Conservation (phyloP, 2,888 invertebrate species). For the Synanthedon myopaeformis region DNA sequence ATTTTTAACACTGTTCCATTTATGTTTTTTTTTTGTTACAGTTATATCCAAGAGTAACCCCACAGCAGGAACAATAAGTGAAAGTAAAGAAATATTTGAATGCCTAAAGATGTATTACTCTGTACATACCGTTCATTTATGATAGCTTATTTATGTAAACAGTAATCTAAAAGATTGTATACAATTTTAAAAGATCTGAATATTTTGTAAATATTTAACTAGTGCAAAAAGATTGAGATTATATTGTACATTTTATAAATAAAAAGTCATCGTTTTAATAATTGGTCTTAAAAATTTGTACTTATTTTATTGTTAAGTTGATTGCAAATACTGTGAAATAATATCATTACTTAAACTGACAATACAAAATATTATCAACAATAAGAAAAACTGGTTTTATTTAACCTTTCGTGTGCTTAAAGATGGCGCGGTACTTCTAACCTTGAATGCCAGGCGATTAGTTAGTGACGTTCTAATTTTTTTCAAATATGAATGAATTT, state of each 20-base stretch:
- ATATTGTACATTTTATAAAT: conserved; percentile 71
- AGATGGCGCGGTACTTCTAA: no score
- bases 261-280: conserved; percentile 54
- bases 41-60: conserved; percentile 75
- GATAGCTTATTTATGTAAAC: conserved; percentile 67
- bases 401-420: background rate
- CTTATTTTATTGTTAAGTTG: conserved; percentile 58
- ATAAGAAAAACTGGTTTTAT: background rate
- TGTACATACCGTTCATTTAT: conserved; percentile 61
- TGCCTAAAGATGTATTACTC: conserved; percentile 29
- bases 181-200: conserved; percentile 65
- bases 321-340: conserved; percentile 66
- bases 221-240: conserved; percentile 67
- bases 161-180: conserved; percentile 66
- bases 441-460: no score
- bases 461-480: no score
- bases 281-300: conserved; percentile 61
- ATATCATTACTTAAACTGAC: conserved; percentile 65
- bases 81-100: conserved; percentile 31
- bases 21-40: conserved; percentile 36
- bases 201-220: conserved; percentile 69
- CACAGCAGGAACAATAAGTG: conserved; percentile 59
- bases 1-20: background rate
- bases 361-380: conserved; percentile 47
- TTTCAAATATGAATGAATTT: no score